Evolutionary conservation across 1,140 invertebrate genomes (phyloP).

Genomic region (Saccostrea cuccullata): DNA sequence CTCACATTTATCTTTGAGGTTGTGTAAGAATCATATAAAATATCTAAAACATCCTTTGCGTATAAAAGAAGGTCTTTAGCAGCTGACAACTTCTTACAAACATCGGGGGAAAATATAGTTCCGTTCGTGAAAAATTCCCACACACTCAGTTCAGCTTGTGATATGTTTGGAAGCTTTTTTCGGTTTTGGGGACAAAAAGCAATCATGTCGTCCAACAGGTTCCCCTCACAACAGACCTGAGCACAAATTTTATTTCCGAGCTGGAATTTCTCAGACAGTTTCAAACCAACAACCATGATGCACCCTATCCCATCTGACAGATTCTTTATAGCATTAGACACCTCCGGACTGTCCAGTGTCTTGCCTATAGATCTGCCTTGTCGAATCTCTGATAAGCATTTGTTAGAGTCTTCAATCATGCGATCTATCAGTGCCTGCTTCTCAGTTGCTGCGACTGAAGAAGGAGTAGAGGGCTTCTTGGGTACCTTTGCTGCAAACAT

Average conservation of each 20-base stretch:
- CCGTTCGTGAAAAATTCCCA: neutral
- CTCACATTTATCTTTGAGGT: neutral
- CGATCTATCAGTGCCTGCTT: neutral
- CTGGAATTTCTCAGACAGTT: neutral
- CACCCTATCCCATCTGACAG: neutral
- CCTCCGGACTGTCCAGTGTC: neutral
- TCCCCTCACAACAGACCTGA: neutral
- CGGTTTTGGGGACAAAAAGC: neutral
- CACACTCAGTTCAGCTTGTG: neutral
- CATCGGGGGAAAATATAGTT: conserved; percentile 15
- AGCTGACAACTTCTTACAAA: neutral
- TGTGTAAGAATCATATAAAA: neutral
- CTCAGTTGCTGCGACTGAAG: neutral
- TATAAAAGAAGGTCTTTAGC: neutral
- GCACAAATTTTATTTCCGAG: neutral
- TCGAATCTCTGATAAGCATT: neutral
- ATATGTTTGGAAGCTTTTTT: neutral
- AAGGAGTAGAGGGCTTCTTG: neutral
- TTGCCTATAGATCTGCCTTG: neutral
- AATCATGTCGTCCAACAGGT: neutral
- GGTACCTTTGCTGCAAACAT: neutral
- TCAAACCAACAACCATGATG: neutral
- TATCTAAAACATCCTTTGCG: neutral
- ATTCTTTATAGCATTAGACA: neutral
- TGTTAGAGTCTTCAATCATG: neutral